Conservation (phyloP, 1,140 invertebrate species). For the Bombus balteatus region DNA sequence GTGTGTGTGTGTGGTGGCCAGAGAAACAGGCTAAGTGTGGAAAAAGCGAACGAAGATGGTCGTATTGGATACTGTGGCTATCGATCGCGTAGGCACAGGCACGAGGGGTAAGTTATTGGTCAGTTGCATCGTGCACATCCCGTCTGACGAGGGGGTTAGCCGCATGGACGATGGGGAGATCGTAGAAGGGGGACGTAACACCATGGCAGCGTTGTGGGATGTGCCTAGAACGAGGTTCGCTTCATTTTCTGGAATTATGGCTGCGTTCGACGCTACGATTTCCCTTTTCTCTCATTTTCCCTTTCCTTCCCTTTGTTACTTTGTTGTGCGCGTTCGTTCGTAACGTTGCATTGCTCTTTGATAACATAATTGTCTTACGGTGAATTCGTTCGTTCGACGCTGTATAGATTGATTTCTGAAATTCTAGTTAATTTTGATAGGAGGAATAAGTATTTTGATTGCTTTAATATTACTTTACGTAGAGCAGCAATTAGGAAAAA, state of each 20-base stretch:
- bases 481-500: too few relatives aligned
- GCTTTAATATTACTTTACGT: not conserved
- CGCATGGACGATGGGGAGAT: conserved; percentile 52
- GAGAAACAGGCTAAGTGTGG: conserved; percentile 9
- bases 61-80: conserved; percentile 65
- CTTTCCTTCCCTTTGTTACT: too few relatives aligned
- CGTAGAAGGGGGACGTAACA: conserved; percentile 61
- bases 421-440: not conserved
- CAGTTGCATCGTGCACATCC: conserved; percentile 70
- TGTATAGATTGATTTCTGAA: not conserved
- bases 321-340: not conserved
- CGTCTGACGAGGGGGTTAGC: conserved; percentile 66
- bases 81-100: conserved; percentile 62
- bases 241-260: conserved; percentile 72
- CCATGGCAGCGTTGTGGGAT: conserved; percentile 60
- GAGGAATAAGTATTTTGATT: not conserved
- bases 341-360: conserved; percentile 17
- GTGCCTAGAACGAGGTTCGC: conserved; percentile 50
- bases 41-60: conserved; percentile 51
- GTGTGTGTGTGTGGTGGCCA: too few relatives aligned
- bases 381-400: not conserved
- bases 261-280: conserved; percentile 43
- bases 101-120: conserved; percentile 71
- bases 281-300: not conserved
- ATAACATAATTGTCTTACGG: conserved; percentile 10